Percentiles rank a stretch among this genome's conserved stretches.
Conservation (phyloP, 2,113 vertebrate species). For the Epinephelus fuscoguttatus region DNA sequence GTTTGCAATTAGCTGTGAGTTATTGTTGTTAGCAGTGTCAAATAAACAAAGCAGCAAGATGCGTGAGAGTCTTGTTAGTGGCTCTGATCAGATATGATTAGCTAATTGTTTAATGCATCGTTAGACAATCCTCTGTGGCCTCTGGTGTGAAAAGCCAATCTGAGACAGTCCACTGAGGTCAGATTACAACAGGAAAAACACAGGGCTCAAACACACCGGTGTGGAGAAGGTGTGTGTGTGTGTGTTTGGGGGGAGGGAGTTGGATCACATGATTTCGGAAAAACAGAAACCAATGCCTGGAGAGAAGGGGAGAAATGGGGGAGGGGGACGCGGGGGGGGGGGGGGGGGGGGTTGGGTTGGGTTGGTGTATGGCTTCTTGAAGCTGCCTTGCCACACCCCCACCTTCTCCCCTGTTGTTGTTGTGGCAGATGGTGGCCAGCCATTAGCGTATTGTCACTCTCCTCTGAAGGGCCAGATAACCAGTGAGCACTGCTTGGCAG, state of each 20-base stretch:
- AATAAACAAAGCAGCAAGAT: not conserved
- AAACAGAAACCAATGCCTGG: conserved; percentile 71
- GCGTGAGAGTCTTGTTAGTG: conserved; percentile 20
- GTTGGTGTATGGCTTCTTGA: conserved; percentile 58
- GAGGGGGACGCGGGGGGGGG: not conserved
- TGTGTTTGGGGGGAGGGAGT: not conserved
- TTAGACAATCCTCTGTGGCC: conserved; percentile 41
- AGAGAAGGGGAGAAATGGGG: conserved; percentile 41
- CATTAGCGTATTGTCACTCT: conserved; percentile 91
- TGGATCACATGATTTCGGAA: conserved; percentile 70
- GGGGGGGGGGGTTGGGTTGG: not conserved
- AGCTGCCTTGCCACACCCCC: conserved; percentile 66
- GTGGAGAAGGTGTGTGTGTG: conserved; percentile 48
- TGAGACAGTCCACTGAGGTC: conserved; percentile 37
- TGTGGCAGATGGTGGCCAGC: conserved; percentile 88
- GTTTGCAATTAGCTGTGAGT: not conserved
- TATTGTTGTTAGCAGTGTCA: not conserved
- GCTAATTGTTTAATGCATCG: conserved; percentile 53
- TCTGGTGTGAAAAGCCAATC: conserved; percentile 44
- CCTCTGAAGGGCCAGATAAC: conserved; percentile 85
- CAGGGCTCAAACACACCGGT: conserved; percentile 23
- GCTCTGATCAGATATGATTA: conserved; percentile 48
- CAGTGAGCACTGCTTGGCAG: conserved; percentile 82
- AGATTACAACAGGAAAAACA: conserved; percentile 53
- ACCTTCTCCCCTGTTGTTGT: conserved; percentile 73